Evolutionary conservation across 2,797 vertebrate species (phyloP), one percentile per base, ranked within the genome.

Genomic region (Eulemur rubriventer): DNA sequence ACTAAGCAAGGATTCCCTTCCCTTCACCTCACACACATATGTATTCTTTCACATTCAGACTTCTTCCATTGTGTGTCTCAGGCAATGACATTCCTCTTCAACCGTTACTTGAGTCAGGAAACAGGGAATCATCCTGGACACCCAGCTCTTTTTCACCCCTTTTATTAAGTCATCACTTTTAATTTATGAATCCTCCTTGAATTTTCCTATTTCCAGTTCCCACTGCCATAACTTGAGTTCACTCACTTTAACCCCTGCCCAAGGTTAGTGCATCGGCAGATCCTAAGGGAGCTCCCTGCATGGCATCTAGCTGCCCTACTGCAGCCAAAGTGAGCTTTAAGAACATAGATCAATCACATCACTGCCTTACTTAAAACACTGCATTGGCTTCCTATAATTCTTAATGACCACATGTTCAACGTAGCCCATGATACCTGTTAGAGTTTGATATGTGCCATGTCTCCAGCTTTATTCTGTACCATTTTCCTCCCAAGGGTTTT

Each of bases 301-400:
- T 28, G 55, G 87, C 46, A 91, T 67, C 12, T 61, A 65, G 48
- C 1, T 28, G 17, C 61, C 13, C 22, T 3, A 4, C 38, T 46
- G 9, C 4, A 69, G 41, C n/a, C 50, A 48, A 90, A 82, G 20
- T 52, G 52, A 94, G 69, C 22, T 69, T 48, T 43, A 61, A 52
- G 82, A 84, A n/a, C 24, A 26, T 3, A 63, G 13, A 16, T 30
- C 18, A 55, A 28, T 91, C 48, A 57, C 13, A 14, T 26, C 4
- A 52, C 20, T 85, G 33, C 7, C 16, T 93, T 84, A n/a, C 16
- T 85, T 92, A n/a, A 88, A 95, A 63, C 48, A 52, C 28, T 86
- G 7, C 26, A 14, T 35, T 78, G 26, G 11, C 5, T 95, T 89
- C 69, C 43, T 65, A 10, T 57, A 52, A 52, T 88, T 91, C 22